A percentile compares a stretch with the other conserved stretches of the same genome.
These are phyloP conservation scores for Hemiscyllium ocellatum DNA, from an alignment of 2,113 vertebrate species.

Conservation along the genomic window DNA sequence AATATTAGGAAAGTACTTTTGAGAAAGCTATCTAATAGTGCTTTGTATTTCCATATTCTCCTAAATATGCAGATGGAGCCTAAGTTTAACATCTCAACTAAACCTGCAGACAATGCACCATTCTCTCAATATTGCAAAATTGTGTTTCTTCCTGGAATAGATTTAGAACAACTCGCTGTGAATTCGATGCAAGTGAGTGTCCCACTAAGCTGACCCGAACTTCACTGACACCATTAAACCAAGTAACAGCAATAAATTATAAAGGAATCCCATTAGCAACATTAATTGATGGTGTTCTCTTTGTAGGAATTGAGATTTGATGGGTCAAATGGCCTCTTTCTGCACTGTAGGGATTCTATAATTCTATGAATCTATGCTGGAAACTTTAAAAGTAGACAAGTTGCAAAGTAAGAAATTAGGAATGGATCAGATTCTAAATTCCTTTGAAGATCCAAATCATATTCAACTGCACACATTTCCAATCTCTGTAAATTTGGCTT, in stretches of 20 bases:
- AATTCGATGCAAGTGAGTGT: background rate
- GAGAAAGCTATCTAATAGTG: background rate
- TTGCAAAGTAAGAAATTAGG: background rate
- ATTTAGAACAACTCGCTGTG: background rate
- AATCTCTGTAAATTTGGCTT: conserved; percentile 1
- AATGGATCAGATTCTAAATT: background rate
- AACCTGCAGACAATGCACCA: background rate
- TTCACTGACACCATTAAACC: background rate
- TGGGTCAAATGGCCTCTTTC: no score
- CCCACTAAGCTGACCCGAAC: background rate
- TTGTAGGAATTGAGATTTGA: background rate
- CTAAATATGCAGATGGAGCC: background rate
- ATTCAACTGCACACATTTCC: background rate
- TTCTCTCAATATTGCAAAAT: background rate
- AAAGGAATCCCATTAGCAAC: background rate
- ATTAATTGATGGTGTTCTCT: background rate
- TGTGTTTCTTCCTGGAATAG: background rate
- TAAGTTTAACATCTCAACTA: background rate
- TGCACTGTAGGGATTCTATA: no score
- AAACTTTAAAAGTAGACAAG: background rate
- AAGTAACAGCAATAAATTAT: background rate
- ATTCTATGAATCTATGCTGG: no score
- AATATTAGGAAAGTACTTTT: background rate
- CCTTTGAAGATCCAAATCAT: background rate
- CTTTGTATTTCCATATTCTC: background rate